Evolutionary conservation across 37 sponge, comb jelly and placozoan species (phyloP), one percentile per base, ranked within the genome.

Genomic region (Aplysina aerophoba): DNA sequence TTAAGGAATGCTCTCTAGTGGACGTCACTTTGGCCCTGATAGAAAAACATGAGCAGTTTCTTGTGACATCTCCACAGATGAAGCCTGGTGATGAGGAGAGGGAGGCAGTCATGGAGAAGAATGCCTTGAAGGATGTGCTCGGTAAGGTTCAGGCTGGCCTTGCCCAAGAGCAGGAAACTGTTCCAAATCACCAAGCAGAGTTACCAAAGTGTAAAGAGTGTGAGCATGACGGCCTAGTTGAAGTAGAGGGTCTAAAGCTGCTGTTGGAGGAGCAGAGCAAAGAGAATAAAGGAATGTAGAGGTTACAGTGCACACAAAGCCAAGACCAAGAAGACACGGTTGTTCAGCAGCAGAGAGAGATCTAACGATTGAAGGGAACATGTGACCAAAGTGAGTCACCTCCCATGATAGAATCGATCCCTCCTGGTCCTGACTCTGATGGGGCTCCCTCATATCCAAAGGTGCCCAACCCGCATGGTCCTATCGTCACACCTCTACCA

Each of bases 1-100:
- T 69, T 17, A 69, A 35, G 28, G 71, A 69, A 35, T 69, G 35
- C 33, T 34, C 17, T 16, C 34, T 30, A 69, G 71, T 69, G 71
- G 71, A 69, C 35, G 33, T 27, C 17, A 69, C 28, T 17, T 35
- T 69, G 33, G 28, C 71, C 71, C 71, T 69, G 71, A 12, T 69
- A 27, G 71, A 69, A 1, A 35, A 69, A 6, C 34, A 35, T 35
- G 71, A 69, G 35, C 1, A 34, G 34, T 69, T 27, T 27, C 34
- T 27, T 15, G 71, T 34, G 35, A 69, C 71, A 31, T 6, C 12
- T 35, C 33, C 71, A 27, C 35, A 34, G 34, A 69, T 35, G 0
- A 3, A 8, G 30, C 35, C 71, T 12, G 30, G 34, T 6, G 2
- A 69, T 30, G 33, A 17, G 4, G 27, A 34, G 28, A 35, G 12